Base-by-base conservation (phyloP, 2,888 invertebrate species). In the Orchesellides sinensis region DNA sequence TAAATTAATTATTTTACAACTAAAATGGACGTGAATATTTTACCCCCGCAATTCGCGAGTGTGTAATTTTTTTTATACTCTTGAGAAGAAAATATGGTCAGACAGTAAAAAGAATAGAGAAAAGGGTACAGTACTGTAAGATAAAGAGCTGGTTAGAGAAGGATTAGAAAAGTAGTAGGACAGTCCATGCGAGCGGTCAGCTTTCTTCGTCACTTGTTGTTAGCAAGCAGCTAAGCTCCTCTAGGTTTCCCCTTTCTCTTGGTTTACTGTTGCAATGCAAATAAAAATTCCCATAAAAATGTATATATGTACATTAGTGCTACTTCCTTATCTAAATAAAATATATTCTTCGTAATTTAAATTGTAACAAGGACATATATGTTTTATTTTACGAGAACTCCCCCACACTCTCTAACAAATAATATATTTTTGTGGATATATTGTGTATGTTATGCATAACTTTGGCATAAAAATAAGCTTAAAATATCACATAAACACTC, bases 151-250 rank as follows among this genome's bases (percentile, higher is more conserved):
- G 40, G 23, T 14, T 8, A 19, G 61, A 35, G 63, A 21, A 56
- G 32, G n/a, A 45, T 47, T 45, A 14, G n/a, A 69, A 27, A 27
- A n/a, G 49, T 14, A 27, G 75, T 21, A 12, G 45, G 3, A 68
- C 21, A 56, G 21, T 80, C 80, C 80, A 81, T 81, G 81, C 73
- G 29, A 27, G 65, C 70, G 61, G 81, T 81, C 81, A 81, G 73
- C 81, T 81, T 45, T 81, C 81, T 56, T 81, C 81, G 23, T 74
- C 74, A 81, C 73, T 81, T 49, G 70, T 45, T 27, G 81, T 81
- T 74, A 81, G 52, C 73, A 81, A 81, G 81, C 73, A 81, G 81
- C 81, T 81, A 81, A 81, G 81, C 81, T 81, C 81, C 68, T 73
- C 81, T 17, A 68, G 56, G 59, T 66, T 81, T 52, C 81, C 80